Conservation (phyloP, 2,888 invertebrate genomes). For the Euphydryas editha region DNA sequence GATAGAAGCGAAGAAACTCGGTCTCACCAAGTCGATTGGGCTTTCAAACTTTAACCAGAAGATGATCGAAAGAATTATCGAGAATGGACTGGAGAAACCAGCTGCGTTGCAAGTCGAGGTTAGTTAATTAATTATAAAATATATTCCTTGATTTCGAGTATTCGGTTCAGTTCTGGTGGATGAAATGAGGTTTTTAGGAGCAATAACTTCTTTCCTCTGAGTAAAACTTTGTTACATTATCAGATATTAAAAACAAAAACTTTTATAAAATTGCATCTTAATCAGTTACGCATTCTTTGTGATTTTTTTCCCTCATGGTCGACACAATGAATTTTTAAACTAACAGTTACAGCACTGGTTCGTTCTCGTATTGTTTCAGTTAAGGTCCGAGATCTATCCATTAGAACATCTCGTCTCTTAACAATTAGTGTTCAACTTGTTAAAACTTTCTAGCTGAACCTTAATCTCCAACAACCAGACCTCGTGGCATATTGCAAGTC, state of each 20-base stretch:
- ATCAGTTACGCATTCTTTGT: too few relatives aligned
- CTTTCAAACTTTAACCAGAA: constrained; percentile 90
- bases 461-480: constrained; percentile 88
- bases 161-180: too few relatives aligned
- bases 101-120: constrained; percentile 83
- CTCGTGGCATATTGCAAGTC: constrained; percentile 87
- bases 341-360: too few relatives aligned
- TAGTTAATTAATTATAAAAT: constrained; percentile 8
- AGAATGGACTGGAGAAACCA: constrained; percentile 76
- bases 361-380: too few relatives aligned
- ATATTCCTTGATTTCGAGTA: neutral
- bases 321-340: too few relatives aligned
- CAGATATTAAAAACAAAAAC: too few relatives aligned
- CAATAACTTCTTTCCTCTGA: too few relatives aligned
- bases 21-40: constrained; percentile 87
- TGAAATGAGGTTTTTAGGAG: too few relatives aligned
- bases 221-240: too few relatives aligned
- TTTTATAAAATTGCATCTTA: too few relatives aligned
- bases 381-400: too few relatives aligned
- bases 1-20: constrained; percentile 85
- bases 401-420: neutral
- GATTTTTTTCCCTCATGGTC: too few relatives aligned
- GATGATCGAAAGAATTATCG: constrained; percentile 86
- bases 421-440: neutral
- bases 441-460: constrained; percentile 67